Evolutionary conservation across 2,888 invertebrate species (phyloP).

Genomic region (Pseudeuparius sepicola): DNA sequence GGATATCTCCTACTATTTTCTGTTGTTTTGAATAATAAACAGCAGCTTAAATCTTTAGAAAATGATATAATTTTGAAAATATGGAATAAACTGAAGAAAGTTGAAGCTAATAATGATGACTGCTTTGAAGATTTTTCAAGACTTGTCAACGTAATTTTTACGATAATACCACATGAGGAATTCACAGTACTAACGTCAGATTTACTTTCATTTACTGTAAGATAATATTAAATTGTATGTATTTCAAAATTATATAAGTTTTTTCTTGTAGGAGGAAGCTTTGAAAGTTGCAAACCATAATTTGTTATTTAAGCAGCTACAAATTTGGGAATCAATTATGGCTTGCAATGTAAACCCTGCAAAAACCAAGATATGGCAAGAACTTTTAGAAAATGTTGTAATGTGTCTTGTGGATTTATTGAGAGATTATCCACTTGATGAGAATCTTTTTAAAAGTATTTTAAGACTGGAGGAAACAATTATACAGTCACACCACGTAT

Average conservation of each 20-base stretch:
- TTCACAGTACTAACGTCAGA: slow-evolving; percentile 29
- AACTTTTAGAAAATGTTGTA: slow-evolving; percentile 28
- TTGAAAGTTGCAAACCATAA: slow-evolving; percentile 5
- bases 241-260: background rate
- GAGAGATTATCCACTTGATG: slow-evolving; percentile 19
- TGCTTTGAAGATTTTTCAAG: slow-evolving; percentile 32
- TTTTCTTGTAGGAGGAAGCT: slow-evolving; percentile 15
- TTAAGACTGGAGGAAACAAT: slow-evolving; percentile 30
- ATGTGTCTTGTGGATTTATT: slow-evolving; percentile 24
- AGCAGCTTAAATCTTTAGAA: slow-evolving; percentile 23
- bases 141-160: slow-evolving; percentile 30
- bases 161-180: slow-evolving; percentile 31
- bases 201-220: slow-evolving; percentile 30
- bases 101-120: too few relatives aligned
- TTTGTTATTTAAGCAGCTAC: slow-evolving; percentile 20
- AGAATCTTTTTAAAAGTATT: slow-evolving; percentile 27
- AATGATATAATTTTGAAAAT: slow-evolving; percentile 28
- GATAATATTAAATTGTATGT: slow-evolving; percentile 16
- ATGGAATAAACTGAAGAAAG: slow-evolving; percentile 26
- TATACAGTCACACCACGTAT: slow-evolving; percentile 31
- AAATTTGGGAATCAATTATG: slow-evolving; percentile 31
- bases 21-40: slow-evolving; percentile 30
- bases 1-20: slow-evolving; percentile 27
- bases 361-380: slow-evolving; percentile 30
- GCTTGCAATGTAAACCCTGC: slow-evolving; percentile 30